phyloP scores from a whole-genome alignment of 2,888 invertebrate genomes.

The Clostera curtula region DNA sequence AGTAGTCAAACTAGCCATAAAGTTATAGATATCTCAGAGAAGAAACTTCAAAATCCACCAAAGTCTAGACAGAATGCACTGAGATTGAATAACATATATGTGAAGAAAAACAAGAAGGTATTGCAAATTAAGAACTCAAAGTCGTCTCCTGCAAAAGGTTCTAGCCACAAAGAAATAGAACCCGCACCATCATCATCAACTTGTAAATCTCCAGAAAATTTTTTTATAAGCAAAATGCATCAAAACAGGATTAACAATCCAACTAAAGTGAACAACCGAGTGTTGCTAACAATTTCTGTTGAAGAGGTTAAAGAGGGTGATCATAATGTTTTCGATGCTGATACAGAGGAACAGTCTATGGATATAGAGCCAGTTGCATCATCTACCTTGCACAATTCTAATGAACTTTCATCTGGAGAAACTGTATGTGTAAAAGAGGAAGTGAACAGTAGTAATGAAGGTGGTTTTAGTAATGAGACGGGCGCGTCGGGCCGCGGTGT shows the following conservation, averaged over 20 bases:
- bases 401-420: constrained; percentile 26
- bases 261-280: constrained; percentile 25
- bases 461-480: constrained; percentile 43
- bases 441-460: constrained; percentile 51
- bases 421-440: constrained; percentile 57
- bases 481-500: constrained; percentile 33
- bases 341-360: constrained; percentile 57
- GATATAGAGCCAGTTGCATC: constrained; percentile 49
- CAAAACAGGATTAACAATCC: constrained; percentile 27
- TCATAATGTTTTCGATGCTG: constrained; percentile 47
- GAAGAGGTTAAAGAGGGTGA: constrained; percentile 44
- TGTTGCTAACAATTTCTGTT: constrained; percentile 42
- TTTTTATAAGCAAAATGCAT: constrained; percentile 44
- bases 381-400: constrained; percentile 29
- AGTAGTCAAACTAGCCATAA: constrained; percentile 23
- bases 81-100: constrained; percentile 59
- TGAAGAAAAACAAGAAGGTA: constrained; percentile 62
- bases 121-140: constrained; percentile 62
- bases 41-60: constrained; percentile 27
- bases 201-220: constrained; percentile 43
- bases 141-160: constrained; percentile 15
- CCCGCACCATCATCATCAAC: constrained; percentile 44
- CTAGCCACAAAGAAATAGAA: constrained; percentile 25
- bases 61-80: constrained; percentile 41
- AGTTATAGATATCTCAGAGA: constrained; percentile 26